phyloP scores from a whole-genome alignment of 2,797 vertebrate species.

The Adelosebastes latens region DNA sequence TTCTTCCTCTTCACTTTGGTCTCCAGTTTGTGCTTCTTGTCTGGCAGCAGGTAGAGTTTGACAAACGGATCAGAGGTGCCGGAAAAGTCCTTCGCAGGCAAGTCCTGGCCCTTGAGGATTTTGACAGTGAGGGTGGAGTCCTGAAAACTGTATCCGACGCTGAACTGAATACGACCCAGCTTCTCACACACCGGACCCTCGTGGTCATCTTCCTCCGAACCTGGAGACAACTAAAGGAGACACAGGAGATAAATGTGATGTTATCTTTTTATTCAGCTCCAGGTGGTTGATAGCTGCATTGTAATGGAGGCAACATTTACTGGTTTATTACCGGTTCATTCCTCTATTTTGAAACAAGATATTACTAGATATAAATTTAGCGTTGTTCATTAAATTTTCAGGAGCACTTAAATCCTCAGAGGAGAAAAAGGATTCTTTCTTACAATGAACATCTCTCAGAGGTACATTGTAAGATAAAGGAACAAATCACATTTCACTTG shows the following conservation, averaged over 20 bases:
- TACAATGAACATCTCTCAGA: neutral
- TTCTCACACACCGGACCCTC: conserved; percentile 93
- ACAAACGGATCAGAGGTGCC: conserved; percentile 98
- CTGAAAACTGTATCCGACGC: conserved; percentile 98
- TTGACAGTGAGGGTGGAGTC: conserved; percentile 98
- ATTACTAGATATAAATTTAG: neutral
- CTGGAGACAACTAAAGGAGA: conserved; percentile 91
- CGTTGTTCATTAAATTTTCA: neutral
- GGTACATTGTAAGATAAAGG: neutral
- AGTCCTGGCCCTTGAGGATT: conserved; percentile 96
- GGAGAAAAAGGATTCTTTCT: neutral
- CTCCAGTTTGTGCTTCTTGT: conserved; percentile 99
- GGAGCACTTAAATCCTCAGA: neutral
- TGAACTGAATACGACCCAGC: conserved; percentile 97
- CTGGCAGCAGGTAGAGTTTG: conserved; percentile 97
- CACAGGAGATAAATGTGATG: neutral
- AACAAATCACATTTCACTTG: neutral
- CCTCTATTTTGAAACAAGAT: neutral
- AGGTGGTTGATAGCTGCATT: neutral
- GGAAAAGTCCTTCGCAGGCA: conserved; percentile 98
- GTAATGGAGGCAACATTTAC: neutral
- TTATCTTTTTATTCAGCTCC: neutral
- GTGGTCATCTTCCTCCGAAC: conserved; percentile 93
- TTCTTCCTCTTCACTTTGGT: conserved; percentile 99
- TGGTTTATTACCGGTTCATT: neutral